phyloP scores from a whole-genome alignment of 2,113 vertebrate species.

The Etheostoma cragini region DNA sequence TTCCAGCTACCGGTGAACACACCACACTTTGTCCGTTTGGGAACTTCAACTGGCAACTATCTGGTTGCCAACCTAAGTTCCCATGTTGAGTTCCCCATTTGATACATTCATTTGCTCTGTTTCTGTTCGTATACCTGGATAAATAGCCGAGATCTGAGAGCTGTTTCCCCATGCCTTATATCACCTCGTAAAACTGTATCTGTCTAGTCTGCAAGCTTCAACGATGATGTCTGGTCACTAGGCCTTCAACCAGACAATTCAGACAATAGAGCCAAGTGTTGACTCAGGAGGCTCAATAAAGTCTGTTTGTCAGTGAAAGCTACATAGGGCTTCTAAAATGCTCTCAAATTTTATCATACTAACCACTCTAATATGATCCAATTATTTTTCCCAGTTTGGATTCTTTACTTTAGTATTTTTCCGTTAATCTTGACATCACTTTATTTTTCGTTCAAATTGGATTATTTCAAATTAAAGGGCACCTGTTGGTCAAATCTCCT shows the following conservation, averaged over 20 bases:
- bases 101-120: neutral
- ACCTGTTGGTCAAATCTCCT: conserved; percentile 2
- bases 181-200: neutral
- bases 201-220: neutral
- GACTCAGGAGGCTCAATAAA: conserved; percentile 5
- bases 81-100: too few relatives aligned
- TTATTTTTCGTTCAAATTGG: neutral
- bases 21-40: too few relatives aligned
- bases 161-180: neutral
- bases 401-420: neutral
- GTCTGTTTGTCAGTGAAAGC: neutral
- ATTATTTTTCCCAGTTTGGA: neutral
- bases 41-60: too few relatives aligned
- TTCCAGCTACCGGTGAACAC: too few relatives aligned
- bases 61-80: too few relatives aligned
- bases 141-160: neutral
- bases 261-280: neutral
- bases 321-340: neutral
- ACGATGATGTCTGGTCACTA: neutral
- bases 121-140: neutral
- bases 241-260: neutral
- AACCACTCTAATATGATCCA: too few relatives aligned
- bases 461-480: neutral
- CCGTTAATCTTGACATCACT: neutral
- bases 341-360: neutral